A percentile compares a stretch with the other conserved stretches of the same genome.
Conservation (phyloP, 1,140 invertebrate species). For the Phthorimaea operculella region DNA sequence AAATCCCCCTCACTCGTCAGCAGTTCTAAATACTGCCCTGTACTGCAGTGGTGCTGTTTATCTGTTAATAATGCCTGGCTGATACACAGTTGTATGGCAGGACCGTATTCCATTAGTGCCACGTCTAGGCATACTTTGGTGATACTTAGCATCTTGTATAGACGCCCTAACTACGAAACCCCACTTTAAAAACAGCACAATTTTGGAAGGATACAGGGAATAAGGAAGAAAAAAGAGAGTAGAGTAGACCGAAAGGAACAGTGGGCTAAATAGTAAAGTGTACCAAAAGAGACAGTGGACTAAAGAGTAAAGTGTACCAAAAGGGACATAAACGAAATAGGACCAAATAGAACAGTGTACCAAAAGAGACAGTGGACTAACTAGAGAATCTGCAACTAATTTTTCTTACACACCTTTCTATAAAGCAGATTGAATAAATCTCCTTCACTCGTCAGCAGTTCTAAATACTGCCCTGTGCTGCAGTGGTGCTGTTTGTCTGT, state of each 20-base stretch:
- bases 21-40: constrained; percentile 82
- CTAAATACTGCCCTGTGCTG: constrained; percentile 80
- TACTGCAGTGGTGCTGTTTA: constrained; percentile 79
- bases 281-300: too few species aligned
- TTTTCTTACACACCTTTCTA: constrained; percentile 72
- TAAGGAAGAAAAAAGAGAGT: too few species aligned
- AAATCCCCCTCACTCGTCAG: constrained; percentile 78
- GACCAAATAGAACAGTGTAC: too few species aligned
- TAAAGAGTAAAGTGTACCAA: too few species aligned
- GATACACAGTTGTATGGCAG: constrained; percentile 71
- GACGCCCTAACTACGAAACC: too few species aligned
- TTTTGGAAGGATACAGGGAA: too few species aligned
- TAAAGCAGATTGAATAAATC: constrained; percentile 80
- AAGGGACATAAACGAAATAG: too few species aligned
- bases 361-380: too few species aligned
- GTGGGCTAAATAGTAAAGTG: too few species aligned
- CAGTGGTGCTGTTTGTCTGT: constrained; percentile 84
- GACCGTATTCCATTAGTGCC: constrained; percentile 79
- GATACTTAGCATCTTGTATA: constrained; percentile 80
- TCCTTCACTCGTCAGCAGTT: constrained; percentile 77
- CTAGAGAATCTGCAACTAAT: too few species aligned
- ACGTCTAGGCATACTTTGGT: constrained; percentile 71
- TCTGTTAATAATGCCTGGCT: constrained; percentile 80
- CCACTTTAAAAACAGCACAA: too few species aligned
- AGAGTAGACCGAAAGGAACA: too few species aligned